Base-by-base conservation (phyloP, 2,797 vertebrate genomes). In the Hipposideros larvatus region DNA sequence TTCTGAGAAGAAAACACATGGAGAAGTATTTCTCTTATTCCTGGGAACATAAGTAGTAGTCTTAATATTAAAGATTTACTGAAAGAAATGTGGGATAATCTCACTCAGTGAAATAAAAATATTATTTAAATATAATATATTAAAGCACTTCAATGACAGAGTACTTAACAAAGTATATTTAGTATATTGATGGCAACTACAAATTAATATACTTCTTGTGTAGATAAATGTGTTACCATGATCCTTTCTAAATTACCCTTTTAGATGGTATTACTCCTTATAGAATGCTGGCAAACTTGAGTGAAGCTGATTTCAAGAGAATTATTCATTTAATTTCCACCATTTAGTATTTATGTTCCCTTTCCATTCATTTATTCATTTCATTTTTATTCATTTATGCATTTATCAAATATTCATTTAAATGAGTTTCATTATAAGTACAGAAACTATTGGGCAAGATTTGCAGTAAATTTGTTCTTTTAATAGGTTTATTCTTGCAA, bases 351-450 rank as follows among this genome's bases (percentile, higher is more conserved):
- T 98, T 98, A 98, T 98, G 96, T 96, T 98, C 71, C 90, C 97
- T 98, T 98, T 89, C 82, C 97, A 98, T 98, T 98, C 98, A 98
- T 98, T 98, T 98, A 98, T 98, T 98, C 98, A 93, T 96, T 97
- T 97, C 78, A 98, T 98, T 98, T 98, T 97, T 98, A 98, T 98
- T 98, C 97, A 99, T 98, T 97, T 98, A 98, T 98, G 97, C 97
- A 97, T 98, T 98, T 98, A 98, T 98, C 98, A 98, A 98, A 98
- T 98, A 98, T 98, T 98, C 94, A 98, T 98, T 98, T 98, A 97
- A 98, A 98, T 98, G 95, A 97, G 90, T 98, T 98, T 98, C 96
- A 97, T 98, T 98, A 98, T 98, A 97, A 95, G 96, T 95, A 97
- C 87, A 96, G 98, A 98, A 98, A 98, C 90, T 94, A 75, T 96